Evolutionary conservation across 1,140 invertebrate genomes (phyloP).

Genomic region (Drosophila pandora): DNA sequence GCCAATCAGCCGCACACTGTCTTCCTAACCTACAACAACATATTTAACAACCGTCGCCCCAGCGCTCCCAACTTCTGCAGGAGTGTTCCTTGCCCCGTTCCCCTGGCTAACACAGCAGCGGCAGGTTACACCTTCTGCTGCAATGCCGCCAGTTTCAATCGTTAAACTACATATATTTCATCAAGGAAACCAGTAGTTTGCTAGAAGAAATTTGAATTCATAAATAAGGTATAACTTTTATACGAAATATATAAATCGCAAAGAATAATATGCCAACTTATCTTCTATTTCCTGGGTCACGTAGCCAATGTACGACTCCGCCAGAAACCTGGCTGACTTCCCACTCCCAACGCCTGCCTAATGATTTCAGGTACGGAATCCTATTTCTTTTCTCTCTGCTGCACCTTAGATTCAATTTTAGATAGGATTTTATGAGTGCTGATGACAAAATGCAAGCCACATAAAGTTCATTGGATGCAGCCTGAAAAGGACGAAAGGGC

Average conservation of each 20-base stretch:
- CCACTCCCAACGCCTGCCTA: constrained; percentile 6
- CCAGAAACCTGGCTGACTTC: constrained; percentile 11
- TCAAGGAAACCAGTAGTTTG: background rate
- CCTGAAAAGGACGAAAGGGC: constrained; percentile 22
- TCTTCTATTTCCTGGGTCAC: constrained; percentile 1
- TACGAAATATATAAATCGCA: background rate
- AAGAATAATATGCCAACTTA: background rate
- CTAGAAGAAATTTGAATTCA: no score
- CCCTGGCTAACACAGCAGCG: constrained; percentile 21
- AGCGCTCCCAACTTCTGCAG: constrained; percentile 14
- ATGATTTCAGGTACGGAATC: constrained; percentile 52
- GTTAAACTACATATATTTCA: background rate
- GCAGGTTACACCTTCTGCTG: constrained; percentile 49
- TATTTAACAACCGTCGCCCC: constrained; percentile 21
- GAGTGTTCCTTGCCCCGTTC: constrained; percentile 26
- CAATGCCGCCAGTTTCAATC: constrained; percentile 28
- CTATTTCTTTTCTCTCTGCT: constrained; percentile 41
- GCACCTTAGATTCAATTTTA: constrained; percentile 75
- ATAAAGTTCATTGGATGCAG: constrained; percentile 54
- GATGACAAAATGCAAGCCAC: constrained; percentile 70
- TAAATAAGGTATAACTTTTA: background rate
- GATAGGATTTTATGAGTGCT: constrained; percentile 66
- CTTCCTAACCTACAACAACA: constrained; percentile 52
- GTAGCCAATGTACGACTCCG: constrained; percentile 1
- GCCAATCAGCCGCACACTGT: constrained; percentile 22